Conservation (phyloP, 2,888 invertebrate species). For the Polydesmus complanatus region DNA sequence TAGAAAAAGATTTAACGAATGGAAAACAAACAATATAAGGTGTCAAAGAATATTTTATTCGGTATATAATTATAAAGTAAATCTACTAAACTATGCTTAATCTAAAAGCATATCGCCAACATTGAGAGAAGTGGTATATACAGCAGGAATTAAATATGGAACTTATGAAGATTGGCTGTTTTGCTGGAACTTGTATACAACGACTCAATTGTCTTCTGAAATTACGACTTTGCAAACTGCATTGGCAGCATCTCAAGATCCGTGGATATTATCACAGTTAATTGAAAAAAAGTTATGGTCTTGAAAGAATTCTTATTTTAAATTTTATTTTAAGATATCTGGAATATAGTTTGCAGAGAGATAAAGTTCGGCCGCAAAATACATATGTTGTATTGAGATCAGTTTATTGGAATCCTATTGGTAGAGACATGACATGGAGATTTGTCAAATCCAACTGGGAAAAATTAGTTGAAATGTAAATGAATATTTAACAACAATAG, state of each 20-base stretch:
- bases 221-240: slow-evolving; percentile 27
- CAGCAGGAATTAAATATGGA: slow-evolving; percentile 37
- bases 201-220: slow-evolving; percentile 27
- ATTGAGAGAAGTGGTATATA: slow-evolving; percentile 53
- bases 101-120: slow-evolving; percentile 45
- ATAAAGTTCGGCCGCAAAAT: slow-evolving; percentile 52
- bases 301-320: slow-evolving; percentile 22
- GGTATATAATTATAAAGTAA: neutral
- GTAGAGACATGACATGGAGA: slow-evolving; percentile 55
- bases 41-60: neutral
- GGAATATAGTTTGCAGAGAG: slow-evolving; percentile 53
- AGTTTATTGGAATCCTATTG: slow-evolving; percentile 55
- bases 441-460: slow-evolving; percentile 57
- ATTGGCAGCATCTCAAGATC: slow-evolving; percentile 27
- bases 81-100: neutral
- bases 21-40: slow-evolving; percentile 14
- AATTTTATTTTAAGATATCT: slow-evolving; percentile 45
- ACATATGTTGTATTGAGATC: slow-evolving; percentile 55
- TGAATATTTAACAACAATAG: neutral
- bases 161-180: slow-evolving; percentile 29
- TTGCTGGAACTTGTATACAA: slow-evolving; percentile 27
- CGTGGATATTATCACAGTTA: slow-evolving; percentile 27
- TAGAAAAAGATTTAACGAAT: neutral
- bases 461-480: slow-evolving; percentile 37
- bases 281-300: slow-evolving; percentile 5